These are phyloP conservation scores for Zingel zingel DNA, from an alignment of 2,113 vertebrate species.

Conservation along the genomic window DNA sequence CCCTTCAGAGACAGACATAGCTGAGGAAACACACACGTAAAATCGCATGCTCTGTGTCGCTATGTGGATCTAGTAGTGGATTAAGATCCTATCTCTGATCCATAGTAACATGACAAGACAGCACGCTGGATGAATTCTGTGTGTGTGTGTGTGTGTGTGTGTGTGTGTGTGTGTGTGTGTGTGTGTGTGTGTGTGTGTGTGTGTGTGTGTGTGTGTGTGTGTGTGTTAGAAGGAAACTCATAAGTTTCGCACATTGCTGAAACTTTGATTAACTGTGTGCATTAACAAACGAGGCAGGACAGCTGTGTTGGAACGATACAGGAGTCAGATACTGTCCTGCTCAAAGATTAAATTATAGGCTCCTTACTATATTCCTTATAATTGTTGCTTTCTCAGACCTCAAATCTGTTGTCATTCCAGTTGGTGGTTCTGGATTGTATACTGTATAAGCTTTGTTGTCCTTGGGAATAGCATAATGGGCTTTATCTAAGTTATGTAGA, in stretches of 20 bases:
- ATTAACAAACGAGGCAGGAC: constrained; percentile 7
- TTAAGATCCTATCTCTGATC: constrained; percentile 78
- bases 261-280: constrained; percentile 14
- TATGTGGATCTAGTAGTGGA: constrained; percentile 75
- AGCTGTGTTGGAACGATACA: neutral
- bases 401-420: neutral
- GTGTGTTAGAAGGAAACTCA: constrained; percentile 14
- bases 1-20: constrained; percentile 59
- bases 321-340: neutral
- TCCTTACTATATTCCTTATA: neutral
- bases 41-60: constrained; percentile 50
- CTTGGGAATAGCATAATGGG: neutral
- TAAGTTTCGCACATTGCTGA: constrained; percentile 58
- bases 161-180: neutral
- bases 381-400: neutral
- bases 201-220: constrained; percentile 8
- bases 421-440: neutral
- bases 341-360: neutral
- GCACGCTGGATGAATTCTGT: constrained; percentile 59
- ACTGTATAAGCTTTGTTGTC: neutral
- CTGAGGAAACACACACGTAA: constrained; percentile 46
- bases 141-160: neutral
- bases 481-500: neutral
- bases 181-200: constrained; percentile 16
- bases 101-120: constrained; percentile 67